A percentile compares a stretch with the other conserved stretches of the same genome.
phyloP scores from a whole-genome alignment of 2,797 vertebrate genomes.

The Tapera naevia region DNA sequence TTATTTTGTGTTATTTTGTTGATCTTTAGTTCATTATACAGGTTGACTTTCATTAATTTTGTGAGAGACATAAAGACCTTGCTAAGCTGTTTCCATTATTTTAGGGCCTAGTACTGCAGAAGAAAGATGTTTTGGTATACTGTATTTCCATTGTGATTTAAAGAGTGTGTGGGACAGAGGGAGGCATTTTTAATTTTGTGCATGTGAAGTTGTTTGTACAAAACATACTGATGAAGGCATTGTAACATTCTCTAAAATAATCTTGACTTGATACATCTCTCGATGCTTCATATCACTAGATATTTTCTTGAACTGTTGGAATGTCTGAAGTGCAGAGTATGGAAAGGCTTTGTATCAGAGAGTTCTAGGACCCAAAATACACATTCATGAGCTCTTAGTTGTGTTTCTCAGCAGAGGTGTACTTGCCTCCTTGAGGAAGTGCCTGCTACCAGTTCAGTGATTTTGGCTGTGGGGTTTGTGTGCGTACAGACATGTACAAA shows the following conservation, averaged over 20 bases:
- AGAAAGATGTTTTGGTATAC: not conserved
- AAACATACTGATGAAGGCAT: not conserved
- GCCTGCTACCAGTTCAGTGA: not conserved
- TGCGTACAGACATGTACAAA: rapidly evolving
- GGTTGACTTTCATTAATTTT: not conserved
- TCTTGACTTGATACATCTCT: not conserved
- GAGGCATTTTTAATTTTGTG: not conserved
- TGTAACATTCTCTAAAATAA: not conserved
- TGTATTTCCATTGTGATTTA: not conserved
- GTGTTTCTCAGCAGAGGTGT: not conserved
- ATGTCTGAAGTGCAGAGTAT: not conserved
- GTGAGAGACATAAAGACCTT: not conserved
- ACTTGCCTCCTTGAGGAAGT: not conserved
- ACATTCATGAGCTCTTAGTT: not conserved
- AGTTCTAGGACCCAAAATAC: not conserved
- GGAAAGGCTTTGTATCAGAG: not conserved
- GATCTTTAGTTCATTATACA: not conserved
- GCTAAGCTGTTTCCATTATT: not conserved
- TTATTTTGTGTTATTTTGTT: not conserved
- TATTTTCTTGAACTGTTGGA: not conserved
- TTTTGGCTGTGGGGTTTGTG: not conserved
- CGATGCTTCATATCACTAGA: not conserved
- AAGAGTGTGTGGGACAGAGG: not conserved
- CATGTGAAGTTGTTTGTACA: not conserved
- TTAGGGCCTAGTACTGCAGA: not conserved